phyloP scores from a whole-genome alignment of 1,140 invertebrate genomes.

The Ganaspis sp. region DNA sequence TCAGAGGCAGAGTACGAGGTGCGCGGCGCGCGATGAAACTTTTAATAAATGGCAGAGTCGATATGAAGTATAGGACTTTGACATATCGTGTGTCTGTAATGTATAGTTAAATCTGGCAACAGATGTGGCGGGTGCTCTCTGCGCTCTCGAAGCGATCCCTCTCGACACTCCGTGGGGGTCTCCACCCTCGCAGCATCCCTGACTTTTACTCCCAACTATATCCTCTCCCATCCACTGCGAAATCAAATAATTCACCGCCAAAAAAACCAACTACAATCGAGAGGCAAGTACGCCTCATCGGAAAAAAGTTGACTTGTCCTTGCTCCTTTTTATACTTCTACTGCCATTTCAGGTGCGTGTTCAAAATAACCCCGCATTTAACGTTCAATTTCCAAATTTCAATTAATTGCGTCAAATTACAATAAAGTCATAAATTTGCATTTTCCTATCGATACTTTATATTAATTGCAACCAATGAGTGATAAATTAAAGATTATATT shows the following conservation, averaged over 20 bases:
- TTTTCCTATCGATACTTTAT: too few species aligned
- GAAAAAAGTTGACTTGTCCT: slow-evolving; percentile 38
- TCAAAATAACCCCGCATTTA: slow-evolving; percentile 15
- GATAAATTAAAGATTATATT: too few species aligned
- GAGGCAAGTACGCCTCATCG: slow-evolving; percentile 36
- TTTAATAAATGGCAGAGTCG: slow-evolving; percentile 78
- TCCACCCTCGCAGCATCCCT: slow-evolving; percentile 55
- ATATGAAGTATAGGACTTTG: slow-evolving; percentile 78
- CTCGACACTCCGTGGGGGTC: slow-evolving; percentile 46
- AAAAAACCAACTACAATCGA: slow-evolving; percentile 22
- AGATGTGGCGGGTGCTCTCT: slow-evolving; percentile 72
- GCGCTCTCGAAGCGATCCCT: slow-evolving; percentile 48
- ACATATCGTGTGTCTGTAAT: slow-evolving; percentile 78
- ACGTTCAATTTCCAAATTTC: neutral
- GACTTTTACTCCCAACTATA: slow-evolving; percentile 52
- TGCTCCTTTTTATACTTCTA: neutral
- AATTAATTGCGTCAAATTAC: neutral
- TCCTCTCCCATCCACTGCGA: slow-evolving; percentile 46
- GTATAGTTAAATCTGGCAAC: slow-evolving; percentile 77
- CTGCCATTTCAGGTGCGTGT: slow-evolving; percentile 40
- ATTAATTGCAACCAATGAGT: too few species aligned
- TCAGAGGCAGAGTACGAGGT: slow-evolving; percentile 57
- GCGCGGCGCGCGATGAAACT: slow-evolving; percentile 73
- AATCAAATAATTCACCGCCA: slow-evolving; percentile 57
- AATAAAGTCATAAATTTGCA: too few species aligned